Evolutionary conservation across 1,140 invertebrate genomes (phyloP), one percentile per base, ranked within the genome.

Genomic region (Sipha flava): DNA sequence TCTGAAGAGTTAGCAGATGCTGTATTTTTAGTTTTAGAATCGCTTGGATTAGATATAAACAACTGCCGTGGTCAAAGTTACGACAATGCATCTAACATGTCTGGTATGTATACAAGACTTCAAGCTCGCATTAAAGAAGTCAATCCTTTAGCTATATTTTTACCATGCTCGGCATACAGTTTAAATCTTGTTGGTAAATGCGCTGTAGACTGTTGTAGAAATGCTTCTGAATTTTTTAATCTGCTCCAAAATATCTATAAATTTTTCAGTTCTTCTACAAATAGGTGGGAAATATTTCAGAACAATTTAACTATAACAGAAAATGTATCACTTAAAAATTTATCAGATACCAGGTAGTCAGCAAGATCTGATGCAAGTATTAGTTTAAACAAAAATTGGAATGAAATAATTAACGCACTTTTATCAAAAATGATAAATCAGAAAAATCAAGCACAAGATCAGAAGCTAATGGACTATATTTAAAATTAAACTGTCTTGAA

Each of bases 101-200:
- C 45, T 21, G 70, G 80, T 54, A 47, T 49, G 1, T 79, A 79
- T 40, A 26, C 72, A 21, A 73, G 80, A 52, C 23, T 81, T 18
- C 52, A 79, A 70, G 26, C 62, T 16, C 29, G 62, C 18, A 64
- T 81, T 23, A 62, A 79, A 40, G 7, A 66, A 4, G 6, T 75
- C 18, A 83, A 83, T 83, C 75, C 81, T 43, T 80, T 79, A 79
- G 83, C 83, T 29, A 26, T 54, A 59, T 85, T 68, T 81, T 81
- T 82, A 49, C 82, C 81, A 81, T 85, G 82, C 82, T 83, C 82
- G 81, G 85, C 82, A 80, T 83, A 83, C 82, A 82, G 57, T 81
- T 82, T 86, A 75, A 86, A 83, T 81, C 80, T 83, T 80, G 83
- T 83, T 80, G 81, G 81, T 29, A 80, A 82, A 73, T 81, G 80